Evolutionary conservation across 2,888 invertebrate species (phyloP), one percentile per base, ranked within the genome.

Genomic region (Blomia tropicalis): DNA sequence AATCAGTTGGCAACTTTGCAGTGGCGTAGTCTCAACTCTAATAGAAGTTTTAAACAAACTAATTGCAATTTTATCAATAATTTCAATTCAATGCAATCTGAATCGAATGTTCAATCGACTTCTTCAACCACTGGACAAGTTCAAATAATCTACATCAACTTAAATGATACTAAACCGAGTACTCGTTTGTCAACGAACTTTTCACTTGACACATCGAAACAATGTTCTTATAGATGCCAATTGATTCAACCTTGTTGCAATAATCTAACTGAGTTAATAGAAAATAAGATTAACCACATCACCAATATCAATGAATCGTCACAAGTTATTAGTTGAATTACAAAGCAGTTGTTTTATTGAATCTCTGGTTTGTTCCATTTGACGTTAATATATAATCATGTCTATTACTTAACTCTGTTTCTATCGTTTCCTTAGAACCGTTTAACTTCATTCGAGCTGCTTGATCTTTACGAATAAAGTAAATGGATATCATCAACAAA

Each of bases 391-490:
- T 7, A 47, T 14, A 41, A 41, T n/a, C 14, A n/a, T 41, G n/a
- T 14, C n/a, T 41, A 41, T 41, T 41, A 17, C 14, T 41, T 41
- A n/a, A 14, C 41, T 41, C 14, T n/a, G 14, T 41, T 41, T n/a
- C 14, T 17, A 41, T 17, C 41, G 41, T 17, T 17, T 41, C 41
- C n/a, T 41, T n/a, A 17, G 14, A 17, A 14, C 41, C 41, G 7
- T 47, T 47, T 47, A 25, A n/a, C 51, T 47, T 47, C 22, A 14
- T 19, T 47, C 51, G 7, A 47, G 51, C 51, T 25, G 51, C 51
- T 25, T 22, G 7, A 19, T 7, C 23, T 14, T 22, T 47, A n/a
- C 22, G n/a, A 19, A 47, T 47, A 7, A 47, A 11, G 7, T n/a
- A 47, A 47, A 47, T 47, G 7, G 51, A 47, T 7, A 47, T 22